Evolutionary conservation across 2,797 vertebrate species (phyloP).

Genomic region (Trachops cirrhosus): DNA sequence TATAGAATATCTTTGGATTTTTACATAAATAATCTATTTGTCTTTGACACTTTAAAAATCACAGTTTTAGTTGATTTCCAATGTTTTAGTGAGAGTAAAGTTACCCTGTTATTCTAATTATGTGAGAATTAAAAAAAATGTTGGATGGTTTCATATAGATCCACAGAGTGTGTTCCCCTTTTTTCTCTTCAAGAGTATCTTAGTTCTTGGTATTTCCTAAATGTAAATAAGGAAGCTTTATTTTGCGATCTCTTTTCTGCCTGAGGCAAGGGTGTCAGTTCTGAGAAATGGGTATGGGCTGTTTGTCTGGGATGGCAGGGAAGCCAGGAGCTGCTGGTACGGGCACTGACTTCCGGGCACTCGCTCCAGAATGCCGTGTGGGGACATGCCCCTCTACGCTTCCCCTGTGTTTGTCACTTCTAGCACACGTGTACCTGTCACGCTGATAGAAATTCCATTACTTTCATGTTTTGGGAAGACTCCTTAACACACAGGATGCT

Average conservation of each 20-base stretch:
- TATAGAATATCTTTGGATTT: background rate
- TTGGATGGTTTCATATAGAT: background rate
- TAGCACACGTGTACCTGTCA: background rate
- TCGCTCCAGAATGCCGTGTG: background rate
- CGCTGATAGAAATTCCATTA: background rate
- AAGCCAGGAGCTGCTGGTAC: background rate
- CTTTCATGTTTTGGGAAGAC: background rate
- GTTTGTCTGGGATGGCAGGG: background rate
- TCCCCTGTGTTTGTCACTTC: background rate
- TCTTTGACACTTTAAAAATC: background rate
- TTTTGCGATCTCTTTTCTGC: background rate
- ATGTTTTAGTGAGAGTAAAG: background rate
- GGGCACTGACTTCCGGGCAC: background rate
- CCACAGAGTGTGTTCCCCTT: background rate
- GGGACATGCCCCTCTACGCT: background rate
- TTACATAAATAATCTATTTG: constrained; percentile 13
- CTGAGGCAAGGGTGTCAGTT: background rate
- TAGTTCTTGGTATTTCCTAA: background rate
- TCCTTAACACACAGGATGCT: background rate
- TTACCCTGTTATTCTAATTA: background rate
- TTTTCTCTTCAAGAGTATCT: background rate
- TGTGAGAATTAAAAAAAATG: background rate
- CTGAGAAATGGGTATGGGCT: background rate
- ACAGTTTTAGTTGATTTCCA: background rate
- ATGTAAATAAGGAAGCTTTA: background rate